Conservation (phyloP, 2,888 invertebrate species). For the Malacosoma neustria region DNA sequence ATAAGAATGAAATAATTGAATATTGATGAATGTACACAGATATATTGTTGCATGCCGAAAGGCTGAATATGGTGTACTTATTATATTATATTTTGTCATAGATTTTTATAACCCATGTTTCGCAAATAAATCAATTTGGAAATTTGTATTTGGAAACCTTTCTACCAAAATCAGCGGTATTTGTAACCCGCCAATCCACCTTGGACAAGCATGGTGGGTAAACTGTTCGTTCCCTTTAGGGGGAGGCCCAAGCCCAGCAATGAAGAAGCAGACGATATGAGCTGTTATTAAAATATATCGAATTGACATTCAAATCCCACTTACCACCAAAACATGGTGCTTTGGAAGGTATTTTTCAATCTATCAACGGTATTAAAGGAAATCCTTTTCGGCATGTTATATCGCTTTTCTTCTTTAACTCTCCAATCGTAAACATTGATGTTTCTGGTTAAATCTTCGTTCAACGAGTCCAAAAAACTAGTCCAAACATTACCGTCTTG, state of each 20-base stretch:
- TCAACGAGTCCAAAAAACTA: constrained; percentile 41
- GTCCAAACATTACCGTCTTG: constrained; percentile 39
- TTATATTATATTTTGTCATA: no score
- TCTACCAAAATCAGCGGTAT: no score
- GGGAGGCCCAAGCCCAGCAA: no score
- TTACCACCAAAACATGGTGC: constrained; percentile 24
- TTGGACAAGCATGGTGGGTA: background rate
- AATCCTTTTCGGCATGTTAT: constrained; percentile 18
- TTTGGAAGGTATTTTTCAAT: constrained; percentile 22
- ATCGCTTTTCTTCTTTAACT: constrained; percentile 14
- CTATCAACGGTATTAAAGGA: constrained; percentile 28
- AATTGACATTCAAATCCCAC: constrained; percentile 4
- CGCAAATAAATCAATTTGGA: no score
- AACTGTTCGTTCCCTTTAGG: background rate
- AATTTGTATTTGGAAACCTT: no score
- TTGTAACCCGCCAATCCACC: background rate
- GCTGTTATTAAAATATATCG: background rate
- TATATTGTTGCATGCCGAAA: no score
- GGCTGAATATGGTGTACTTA: no score
- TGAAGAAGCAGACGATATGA: background rate
- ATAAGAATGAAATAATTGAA: no score
- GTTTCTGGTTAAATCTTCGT: constrained; percentile 52
- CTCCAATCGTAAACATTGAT: constrained; percentile 43
- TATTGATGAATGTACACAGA: no score
- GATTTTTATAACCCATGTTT: no score